A percentile compares a stretch with the other conserved stretches of the same genome.
Evolutionary conservation across 1,140 invertebrate genomes (phyloP).

Genomic region (Teleogryllus occipitalis): DNA sequence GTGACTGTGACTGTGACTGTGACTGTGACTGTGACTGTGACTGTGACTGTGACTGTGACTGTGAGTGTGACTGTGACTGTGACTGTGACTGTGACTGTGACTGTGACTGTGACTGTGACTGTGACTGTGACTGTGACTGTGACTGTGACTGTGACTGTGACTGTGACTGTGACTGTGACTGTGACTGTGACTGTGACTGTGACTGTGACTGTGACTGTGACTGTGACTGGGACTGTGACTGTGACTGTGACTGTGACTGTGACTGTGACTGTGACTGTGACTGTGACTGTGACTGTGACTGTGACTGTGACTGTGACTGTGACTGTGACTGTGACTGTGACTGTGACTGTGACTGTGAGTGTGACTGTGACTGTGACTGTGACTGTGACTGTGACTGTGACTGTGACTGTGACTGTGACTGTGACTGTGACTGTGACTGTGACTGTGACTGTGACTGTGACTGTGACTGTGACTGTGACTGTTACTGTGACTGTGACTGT

Average conservation of each 20-base stretch:
- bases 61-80: slow-evolving; percentile 17
- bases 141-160: slow-evolving; percentile 18
- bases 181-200: slow-evolving; percentile 16
- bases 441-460: slow-evolving; percentile 1
- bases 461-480: slow-evolving; percentile 12
- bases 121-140: slow-evolving; percentile 14
- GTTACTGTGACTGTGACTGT: slow-evolving; percentile 11
- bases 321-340: slow-evolving; percentile 18
- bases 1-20: slow-evolving; percentile 9
- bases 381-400: slow-evolving; percentile 18
- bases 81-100: slow-evolving; percentile 17
- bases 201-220: slow-evolving; percentile 17
- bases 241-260: slow-evolving; percentile 12
- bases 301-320: slow-evolving; percentile 16
- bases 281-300: slow-evolving; percentile 15
- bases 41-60: slow-evolving; percentile 17
- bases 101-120: slow-evolving; percentile 16
- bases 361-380: slow-evolving; percentile 16
- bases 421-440: slow-evolving; percentile 15
- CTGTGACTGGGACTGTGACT: no score
- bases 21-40: slow-evolving; percentile 16
- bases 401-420: slow-evolving; percentile 17
- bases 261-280: slow-evolving; percentile 13
- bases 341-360: slow-evolving; percentile 16
- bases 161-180: slow-evolving; percentile 17